Percentiles rank a stretch among this genome's conserved stretches.
phyloP scores from a whole-genome alignment of 2,888 invertebrate genomes.

The Lottia scabra region DNA sequence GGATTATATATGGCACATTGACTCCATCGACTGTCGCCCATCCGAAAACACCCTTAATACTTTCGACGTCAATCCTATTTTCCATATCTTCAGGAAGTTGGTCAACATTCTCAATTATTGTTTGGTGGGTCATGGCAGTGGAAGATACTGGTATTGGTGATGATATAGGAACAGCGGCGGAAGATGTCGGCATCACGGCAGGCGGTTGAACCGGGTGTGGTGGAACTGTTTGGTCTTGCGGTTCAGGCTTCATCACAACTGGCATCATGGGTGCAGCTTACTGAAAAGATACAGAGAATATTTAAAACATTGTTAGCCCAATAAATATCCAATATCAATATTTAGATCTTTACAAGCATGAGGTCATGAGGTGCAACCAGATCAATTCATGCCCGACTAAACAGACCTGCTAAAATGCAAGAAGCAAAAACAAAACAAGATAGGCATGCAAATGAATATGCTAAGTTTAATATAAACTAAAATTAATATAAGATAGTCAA shows the following conservation, averaged over 20 bases:
- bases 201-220: constrained; percentile 7
- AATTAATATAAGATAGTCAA: no score
- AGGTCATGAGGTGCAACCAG: no score
- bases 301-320: no score
- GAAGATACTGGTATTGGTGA: neutral
- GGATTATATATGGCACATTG: constrained; percentile 84
- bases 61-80: constrained; percentile 44
- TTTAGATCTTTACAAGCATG: no score
- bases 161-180: neutral
- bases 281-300: no score
- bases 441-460: no score
- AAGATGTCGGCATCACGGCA: neutral
- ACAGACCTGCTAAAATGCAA: no score
- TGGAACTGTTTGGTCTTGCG: constrained; percentile 12
- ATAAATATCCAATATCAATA: neutral
- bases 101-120: neutral
- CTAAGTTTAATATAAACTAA: no score
- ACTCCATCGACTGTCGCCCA: constrained; percentile 86
- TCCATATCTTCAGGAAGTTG: constrained; percentile 17
- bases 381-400: no score
- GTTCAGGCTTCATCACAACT: constrained; percentile 35
- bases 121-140: neutral
- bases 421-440: no score
- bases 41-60: constrained; percentile 78
- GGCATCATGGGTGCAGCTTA: constrained; percentile 23